phyloP scores from a whole-genome alignment of 2,797 vertebrate species.

The Chelon labrosus region DNA sequence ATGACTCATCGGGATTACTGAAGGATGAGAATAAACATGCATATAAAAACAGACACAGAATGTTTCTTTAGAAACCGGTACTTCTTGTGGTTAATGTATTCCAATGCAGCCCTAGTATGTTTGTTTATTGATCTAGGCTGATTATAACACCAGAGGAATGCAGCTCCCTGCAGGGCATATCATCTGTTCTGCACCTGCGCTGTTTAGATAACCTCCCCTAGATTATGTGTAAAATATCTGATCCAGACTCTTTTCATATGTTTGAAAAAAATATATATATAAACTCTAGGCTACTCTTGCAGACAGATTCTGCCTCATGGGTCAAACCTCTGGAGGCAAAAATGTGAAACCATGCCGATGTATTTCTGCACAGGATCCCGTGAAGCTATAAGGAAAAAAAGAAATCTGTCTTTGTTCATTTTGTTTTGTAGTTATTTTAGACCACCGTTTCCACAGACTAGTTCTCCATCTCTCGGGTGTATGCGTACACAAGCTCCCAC shows the following conservation, averaged over 20 bases:
- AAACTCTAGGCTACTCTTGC: constrained; percentile 36
- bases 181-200: constrained; percentile 56
- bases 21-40: background rate
- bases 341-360: constrained; percentile 4
- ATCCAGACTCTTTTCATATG: constrained; percentile 25
- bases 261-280: constrained; percentile 14
- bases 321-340: constrained; percentile 36
- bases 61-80: background rate
- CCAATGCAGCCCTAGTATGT: constrained; percentile 22
- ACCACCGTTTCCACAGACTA: constrained; percentile 15
- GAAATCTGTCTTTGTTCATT: constrained; percentile 29
- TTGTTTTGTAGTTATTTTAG: constrained; percentile 51
- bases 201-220: constrained; percentile 21
- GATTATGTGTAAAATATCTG: constrained; percentile 37
- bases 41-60: constrained; percentile 14
- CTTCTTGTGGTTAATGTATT: constrained; percentile 20
- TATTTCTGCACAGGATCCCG: constrained; percentile 3
- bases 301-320: constrained; percentile 25
- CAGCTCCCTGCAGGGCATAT: constrained; percentile 36
- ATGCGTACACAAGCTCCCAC: constrained; percentile 34
- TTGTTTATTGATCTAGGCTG: constrained; percentile 59
- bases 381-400: constrained; percentile 25
- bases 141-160: constrained; percentile 47
- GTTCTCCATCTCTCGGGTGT: constrained; percentile 31
- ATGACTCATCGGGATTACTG: constrained; percentile 48